phyloP scores from a whole-genome alignment of 2,113 vertebrate species.

The Megaceryle torquata region DNA sequence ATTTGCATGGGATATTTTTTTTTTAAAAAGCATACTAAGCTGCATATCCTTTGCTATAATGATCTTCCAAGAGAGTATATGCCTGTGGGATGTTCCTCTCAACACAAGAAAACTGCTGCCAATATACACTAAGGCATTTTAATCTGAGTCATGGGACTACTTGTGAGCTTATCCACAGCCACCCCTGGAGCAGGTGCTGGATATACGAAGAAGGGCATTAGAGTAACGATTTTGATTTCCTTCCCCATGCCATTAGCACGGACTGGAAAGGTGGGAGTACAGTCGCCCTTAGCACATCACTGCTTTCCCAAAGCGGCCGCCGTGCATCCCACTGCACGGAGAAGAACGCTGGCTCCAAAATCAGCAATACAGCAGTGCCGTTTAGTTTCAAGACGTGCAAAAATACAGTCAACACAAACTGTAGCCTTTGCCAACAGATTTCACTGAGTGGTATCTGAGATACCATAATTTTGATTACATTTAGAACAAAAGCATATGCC shows the following conservation, averaged over 20 bases:
- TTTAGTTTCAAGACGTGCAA: background rate
- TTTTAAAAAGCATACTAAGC: background rate
- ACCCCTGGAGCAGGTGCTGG: background rate
- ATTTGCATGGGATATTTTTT: background rate
- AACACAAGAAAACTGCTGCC: background rate
- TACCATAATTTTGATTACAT: slow-evolving; percentile 54
- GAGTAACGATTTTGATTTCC: background rate
- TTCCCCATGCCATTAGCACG: background rate
- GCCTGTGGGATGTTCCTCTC: background rate
- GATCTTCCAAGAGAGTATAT: background rate
- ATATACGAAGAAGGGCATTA: background rate
- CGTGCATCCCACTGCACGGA: background rate
- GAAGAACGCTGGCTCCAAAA: background rate
- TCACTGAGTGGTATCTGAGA: slow-evolving; percentile 57
- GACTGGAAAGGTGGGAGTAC: background rate
- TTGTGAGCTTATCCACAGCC: background rate
- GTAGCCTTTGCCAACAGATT: slow-evolving; percentile 34
- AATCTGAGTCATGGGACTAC: background rate
- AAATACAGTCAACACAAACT: slow-evolving; percentile 38
- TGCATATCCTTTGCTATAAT: background rate
- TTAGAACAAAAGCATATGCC: slow-evolving; percentile 65
- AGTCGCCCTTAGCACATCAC: background rate
- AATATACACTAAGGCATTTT: background rate
- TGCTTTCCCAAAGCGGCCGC: background rate
- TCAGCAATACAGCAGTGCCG: background rate